phyloP scores from a whole-genome alignment of 2,888 invertebrate species.

The Dione juno region DNA sequence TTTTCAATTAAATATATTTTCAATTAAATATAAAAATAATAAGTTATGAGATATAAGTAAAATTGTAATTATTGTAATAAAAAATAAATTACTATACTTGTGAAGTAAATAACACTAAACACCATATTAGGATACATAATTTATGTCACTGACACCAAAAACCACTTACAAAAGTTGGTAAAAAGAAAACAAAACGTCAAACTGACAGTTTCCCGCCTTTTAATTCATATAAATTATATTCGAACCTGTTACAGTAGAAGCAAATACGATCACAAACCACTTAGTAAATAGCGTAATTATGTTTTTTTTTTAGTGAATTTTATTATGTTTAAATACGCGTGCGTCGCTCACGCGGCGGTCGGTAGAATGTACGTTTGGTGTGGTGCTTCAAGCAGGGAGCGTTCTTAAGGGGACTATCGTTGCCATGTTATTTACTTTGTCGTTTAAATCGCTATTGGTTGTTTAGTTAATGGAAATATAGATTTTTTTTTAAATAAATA shows the following conservation, averaged over 20 bases:
- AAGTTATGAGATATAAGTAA: background rate
- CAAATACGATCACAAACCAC: slow-evolving; percentile 32
- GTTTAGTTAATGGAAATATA: background rate
- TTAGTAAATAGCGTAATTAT: slow-evolving; percentile 24
- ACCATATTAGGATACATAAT: slow-evolving; percentile 19
- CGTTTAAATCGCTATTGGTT: background rate
- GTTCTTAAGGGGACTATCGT: slow-evolving; percentile 31
- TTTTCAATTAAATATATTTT: background rate
- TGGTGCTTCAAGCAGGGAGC: slow-evolving; percentile 40
- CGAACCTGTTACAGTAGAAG: slow-evolving; percentile 19
- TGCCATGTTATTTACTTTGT: background rate
- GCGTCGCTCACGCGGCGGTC: slow-evolving; percentile 56
- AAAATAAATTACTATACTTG: slow-evolving; percentile 20
- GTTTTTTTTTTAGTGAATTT: slow-evolving; percentile 28
- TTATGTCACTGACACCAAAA: slow-evolving; percentile 34
- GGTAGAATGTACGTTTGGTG: slow-evolving; percentile 57
- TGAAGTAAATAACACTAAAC: slow-evolving; percentile 2
- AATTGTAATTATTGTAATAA: background rate
- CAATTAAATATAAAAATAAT: background rate
- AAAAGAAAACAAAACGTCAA: slow-evolving; percentile 16
- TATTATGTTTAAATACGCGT: slow-evolving; percentile 49
- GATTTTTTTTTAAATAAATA: too few species aligned
- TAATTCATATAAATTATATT: background rate
- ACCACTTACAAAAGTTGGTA: slow-evolving; percentile 12
- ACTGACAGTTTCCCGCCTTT: slow-evolving; percentile 4